Base-by-base conservation (phyloP, 2,797 vertebrate genomes). In the Sphenodon punctatus region DNA sequence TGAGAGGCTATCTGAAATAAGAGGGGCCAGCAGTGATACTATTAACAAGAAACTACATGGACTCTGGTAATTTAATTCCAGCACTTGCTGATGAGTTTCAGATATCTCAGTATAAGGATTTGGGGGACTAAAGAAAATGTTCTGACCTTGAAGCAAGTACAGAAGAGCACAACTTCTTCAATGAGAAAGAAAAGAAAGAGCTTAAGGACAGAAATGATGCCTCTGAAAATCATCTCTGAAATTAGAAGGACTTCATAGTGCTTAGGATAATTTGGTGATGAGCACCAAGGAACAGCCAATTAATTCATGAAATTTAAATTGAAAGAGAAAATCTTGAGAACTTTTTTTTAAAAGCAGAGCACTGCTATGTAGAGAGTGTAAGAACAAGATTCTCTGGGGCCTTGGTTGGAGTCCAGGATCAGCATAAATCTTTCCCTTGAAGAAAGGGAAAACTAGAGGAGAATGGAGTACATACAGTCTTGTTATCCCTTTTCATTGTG, bases 151-250 rank as follows among this genome's bases (percentile, higher is more conserved):
- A 81, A 81, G 59, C 43, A 76, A 81, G 49, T 0, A 0, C 39
- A 56, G 76, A 75, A 76, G n/a, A 91, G 68, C 56, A 60, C 68
- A 80, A 8, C 55, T 73, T 0, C 0, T 81, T 88, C 84, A 86
- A 8, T 75, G 38, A 73, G 59, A 92, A 92, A 88, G 76, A 75
- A 90, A 93, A 91, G 88, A 92, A 86, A 88, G 88, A 76, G 78
- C 78, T 88, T 83, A 82, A 89, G 85, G 76, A 78, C 80, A 90
- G 68, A 75, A 63, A 82, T 78, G 80, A 68, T 74, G 88, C 70
- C 78, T 82, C 30, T 53, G 51, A 53, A 53, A 53, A 53, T 53
- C 51, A 30, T 8, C 27, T 30, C 65, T 82, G 68, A 86, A 90
- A 85, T 0, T 10, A 75, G 55, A 53, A 38, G 39, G 78, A 67